Evolutionary conservation across 2,888 invertebrate species (phyloP), one percentile per base, ranked within the genome.

Genomic region (Thymelicus sylvestris): DNA sequence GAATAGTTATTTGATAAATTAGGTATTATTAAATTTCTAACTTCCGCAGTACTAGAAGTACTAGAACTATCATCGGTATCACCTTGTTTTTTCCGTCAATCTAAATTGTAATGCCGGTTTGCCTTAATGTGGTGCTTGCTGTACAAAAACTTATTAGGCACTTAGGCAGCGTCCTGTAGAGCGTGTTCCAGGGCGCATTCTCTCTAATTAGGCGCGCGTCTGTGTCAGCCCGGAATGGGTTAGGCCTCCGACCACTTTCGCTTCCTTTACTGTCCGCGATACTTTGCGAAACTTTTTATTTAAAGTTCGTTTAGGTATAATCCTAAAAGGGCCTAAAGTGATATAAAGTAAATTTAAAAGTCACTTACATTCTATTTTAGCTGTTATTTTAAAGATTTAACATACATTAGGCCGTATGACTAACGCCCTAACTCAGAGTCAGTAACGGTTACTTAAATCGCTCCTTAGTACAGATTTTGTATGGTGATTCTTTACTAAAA

Each of bases 181-280:
- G 72, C 79, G 74, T 78, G 79, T 81, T 79, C 82, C 79, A 82
- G 82, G 86, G 82, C 83, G 83, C 83, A 91, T 92, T 91, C 92
- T 91, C 83, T 89, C 91, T 93, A 93, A 93, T 93, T 93, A 92
- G 92, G 86, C 80, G 88, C 85, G 87, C 85, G 88, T 82, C 81
- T 85, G 80, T 77, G 78, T 76, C 81, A 74, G 80, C 88, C 88
- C 78, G 80, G 80, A 92, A 91, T 86, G 91, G 91, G 79, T 81
- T 80, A 83, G 80, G 78, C 80, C 83, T 81, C 82, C 82, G 85
- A 79, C 86, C 88, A 91, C 91, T 92, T 91, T 92, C 90, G 86
- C 88, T 89, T 78, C 78, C 78, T 80, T 76, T 70, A 15, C 52
- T 64, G 39, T 59, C 0, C 24, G 65, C 41, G 39, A 55, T 60